Base-by-base conservation (phyloP, 1,140 invertebrate species). In the Elysia chlorotica region DNA sequence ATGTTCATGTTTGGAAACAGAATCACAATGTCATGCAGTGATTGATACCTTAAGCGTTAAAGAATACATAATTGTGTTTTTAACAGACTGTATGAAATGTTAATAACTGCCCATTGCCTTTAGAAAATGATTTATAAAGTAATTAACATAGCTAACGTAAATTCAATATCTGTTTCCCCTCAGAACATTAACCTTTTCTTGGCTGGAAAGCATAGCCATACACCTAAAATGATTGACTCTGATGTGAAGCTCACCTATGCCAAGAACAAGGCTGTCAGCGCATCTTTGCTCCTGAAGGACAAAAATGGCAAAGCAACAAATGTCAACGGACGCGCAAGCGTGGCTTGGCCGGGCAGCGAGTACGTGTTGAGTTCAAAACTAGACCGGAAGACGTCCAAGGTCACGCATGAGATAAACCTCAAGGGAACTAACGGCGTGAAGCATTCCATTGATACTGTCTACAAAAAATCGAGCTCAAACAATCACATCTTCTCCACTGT, bases 131-230 rank as follows among this genome's bases (percentile, higher is more conserved):
- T n/a, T n/a, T n/a, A n/a, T n/a, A n/a, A n/a, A n/a, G n/a, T n/a
- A n/a, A n/a, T n/a, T n/a, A n/a, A n/a, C n/a, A n/a, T n/a, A n/a
- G n/a, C n/a, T n/a, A n/a, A n/a, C n/a, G n/a, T n/a, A n/a, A n/a
- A n/a, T n/a, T n/a, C n/a, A n/a, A n/a, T n/a, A n/a, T n/a, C n/a
- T n/a, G n/a, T n/a, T n/a, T n/a, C n/a, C n/a, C n/a, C n/a, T n/a
- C n/a, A n/a, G n/a, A n/a, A n/a, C n/a, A n/a, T n/a, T n/a, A n/a
- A n/a, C n/a, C n/a, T n/a, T n/a, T n/a, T n/a, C n/a, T n/a, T n/a
- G n/a, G 71, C 72, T 30, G 59, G 71, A 25, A 71, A 73, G 19
- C 74, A 76, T 65, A 37, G 56, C n/a, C 73, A 75, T 53, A 71
- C 56, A 21, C 30, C 28, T 25, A 41, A 68, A n/a, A 30, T 63